Evolutionary conservation across 2,797 vertebrate species (phyloP), one percentile per base, ranked within the genome.

Genomic region (Parambassis ranga): DNA sequence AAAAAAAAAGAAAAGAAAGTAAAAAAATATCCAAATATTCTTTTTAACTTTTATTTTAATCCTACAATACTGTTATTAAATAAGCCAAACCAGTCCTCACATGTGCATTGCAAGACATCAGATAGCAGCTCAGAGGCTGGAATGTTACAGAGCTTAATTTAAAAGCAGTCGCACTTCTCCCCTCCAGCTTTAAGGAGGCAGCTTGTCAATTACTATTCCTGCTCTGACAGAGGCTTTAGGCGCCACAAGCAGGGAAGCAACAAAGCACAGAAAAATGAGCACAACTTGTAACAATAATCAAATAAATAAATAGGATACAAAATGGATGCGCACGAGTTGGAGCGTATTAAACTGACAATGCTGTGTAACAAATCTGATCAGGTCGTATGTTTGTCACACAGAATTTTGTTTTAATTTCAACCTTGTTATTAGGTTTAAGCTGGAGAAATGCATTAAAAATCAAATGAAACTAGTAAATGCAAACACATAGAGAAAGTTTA

Each of bases 181-280:
- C 88, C 87, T 87, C 71, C 62, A 90, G 89, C 87, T 85, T 51
- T 71, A 83, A 84, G 79, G 76, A 86, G 80, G 82, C 82, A 78
- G 75, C 84, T 80, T 82, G 87, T 90, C 90, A 91, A 87, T 89
- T 91, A 87, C 76, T 48, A 81, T 63, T 86, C 58, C 65, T 30
- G 59, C 70, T 80, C 80, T 82, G 87, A 89, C 85, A 83, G 67
- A 76, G 49, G 90, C 86, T 89, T 22, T 81, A 84, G 82, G 84
- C 79, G 13, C 62, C 73, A 73, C 59, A 55, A 53, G 65, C 50
- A 63, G 64, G 39, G 71, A 66, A 59, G 77, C 50, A 71, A 64
- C 56, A 69, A 71, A 73, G 61, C 50, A 39, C 35, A 46, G 39
- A 71, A 65, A 60, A 62, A 74, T 23, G 63, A 82, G 65, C 64